phyloP scores from a whole-genome alignment of 2,888 invertebrate genomes.

The Cheiracanthium punctorium region DNA sequence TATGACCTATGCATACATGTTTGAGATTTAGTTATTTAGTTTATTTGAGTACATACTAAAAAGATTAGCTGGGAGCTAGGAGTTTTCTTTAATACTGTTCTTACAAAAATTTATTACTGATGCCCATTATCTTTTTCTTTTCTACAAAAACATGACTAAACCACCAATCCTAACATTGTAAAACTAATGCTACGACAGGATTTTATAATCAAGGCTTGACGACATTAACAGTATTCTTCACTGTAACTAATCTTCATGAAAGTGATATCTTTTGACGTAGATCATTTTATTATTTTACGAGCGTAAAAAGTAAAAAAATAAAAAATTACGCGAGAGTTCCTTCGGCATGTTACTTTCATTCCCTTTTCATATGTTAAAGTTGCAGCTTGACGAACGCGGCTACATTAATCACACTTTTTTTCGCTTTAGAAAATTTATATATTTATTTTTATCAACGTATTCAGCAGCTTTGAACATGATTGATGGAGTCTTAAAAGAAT shows the following conservation, averaged over 20 bases:
- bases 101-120: too few species aligned
- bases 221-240: not conserved
- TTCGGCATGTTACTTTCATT: not conserved
- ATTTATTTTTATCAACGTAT: constrained; percentile 17
- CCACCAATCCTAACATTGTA: too few species aligned
- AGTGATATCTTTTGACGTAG: not conserved
- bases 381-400: not conserved
- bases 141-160: too few species aligned
- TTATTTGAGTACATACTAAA: too few species aligned
- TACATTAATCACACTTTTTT: constrained; percentile 1
- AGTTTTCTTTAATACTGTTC: too few species aligned
- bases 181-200: too few species aligned
- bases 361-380: constrained; percentile 3
- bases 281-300: not conserved
- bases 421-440: constrained; percentile 4
- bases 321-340: not conserved
- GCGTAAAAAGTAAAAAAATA: too few species aligned
- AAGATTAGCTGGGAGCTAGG: too few species aligned
- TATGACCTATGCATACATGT: too few species aligned
- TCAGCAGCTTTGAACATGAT: constrained; percentile 13
- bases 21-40: too few species aligned
- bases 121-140: too few species aligned
- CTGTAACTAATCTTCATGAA: not conserved
- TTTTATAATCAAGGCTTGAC: not conserved
- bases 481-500: constrained; percentile 7